Evolutionary conservation across 23 tunicate genomes (phyloP).

Genomic region (Aplidium turbinatum): DNA sequence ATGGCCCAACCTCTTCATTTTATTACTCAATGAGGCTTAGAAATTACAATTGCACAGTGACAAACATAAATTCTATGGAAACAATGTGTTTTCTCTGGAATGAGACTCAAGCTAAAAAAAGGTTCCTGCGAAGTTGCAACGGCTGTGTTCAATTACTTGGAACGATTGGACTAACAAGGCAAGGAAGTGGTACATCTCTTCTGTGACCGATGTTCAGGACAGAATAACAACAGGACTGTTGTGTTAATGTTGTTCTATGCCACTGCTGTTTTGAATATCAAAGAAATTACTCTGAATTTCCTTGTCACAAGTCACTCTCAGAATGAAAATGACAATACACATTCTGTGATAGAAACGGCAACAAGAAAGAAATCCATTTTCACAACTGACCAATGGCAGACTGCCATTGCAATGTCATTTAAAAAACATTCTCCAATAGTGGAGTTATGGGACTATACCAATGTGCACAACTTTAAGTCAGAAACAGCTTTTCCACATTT

Average conservation of each 20-base stretch:
- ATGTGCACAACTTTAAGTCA: neutral
- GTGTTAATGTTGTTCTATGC: neutral
- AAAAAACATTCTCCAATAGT: neutral
- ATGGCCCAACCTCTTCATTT: slow-evolving; percentile 4
- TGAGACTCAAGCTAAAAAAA: slow-evolving; percentile 28
- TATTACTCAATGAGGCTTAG: neutral
- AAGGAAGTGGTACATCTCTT: slow-evolving; percentile 10
- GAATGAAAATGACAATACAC: slow-evolving; percentile 29
- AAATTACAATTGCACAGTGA: slow-evolving; percentile 15
- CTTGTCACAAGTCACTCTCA: slow-evolving; percentile 26
- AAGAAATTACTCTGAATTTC: slow-evolving; percentile 11
- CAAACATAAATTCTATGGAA: slow-evolving; percentile 12
- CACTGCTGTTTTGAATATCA: neutral
- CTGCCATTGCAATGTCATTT: slow-evolving; percentile 14
- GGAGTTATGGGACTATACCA: neutral
- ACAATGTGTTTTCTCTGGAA: slow-evolving; percentile 23
- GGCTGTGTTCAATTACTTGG: slow-evolving; percentile 26
- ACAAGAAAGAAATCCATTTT: slow-evolving; percentile 2
- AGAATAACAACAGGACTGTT: slow-evolving; percentile 20
- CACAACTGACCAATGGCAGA: slow-evolving; percentile 20
- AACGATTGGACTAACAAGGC: neutral
- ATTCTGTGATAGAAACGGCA: slow-evolving; percentile 14
- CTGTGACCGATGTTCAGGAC: slow-evolving; percentile 24
- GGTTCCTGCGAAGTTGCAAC: slow-evolving; percentile 31
- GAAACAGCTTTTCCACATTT: neutral